These are phyloP conservation scores for Danio kyathit DNA, from an alignment of 2,797 vertebrate genomes.

Conservation along the genomic window DNA sequence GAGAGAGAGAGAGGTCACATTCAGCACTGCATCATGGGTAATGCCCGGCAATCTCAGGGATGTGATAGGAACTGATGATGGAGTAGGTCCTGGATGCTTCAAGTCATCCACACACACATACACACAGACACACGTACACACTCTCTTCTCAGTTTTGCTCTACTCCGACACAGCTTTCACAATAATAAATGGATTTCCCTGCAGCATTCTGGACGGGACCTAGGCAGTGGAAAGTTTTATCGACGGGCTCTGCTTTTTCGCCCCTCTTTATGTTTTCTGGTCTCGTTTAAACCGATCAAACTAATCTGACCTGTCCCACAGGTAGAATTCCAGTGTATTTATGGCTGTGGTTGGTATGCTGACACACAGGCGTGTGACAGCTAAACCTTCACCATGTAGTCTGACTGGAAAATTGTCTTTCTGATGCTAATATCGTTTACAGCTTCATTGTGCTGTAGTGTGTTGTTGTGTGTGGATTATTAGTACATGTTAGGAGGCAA, in stretches of 20 bases:
- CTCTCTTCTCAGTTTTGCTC: slow-evolving; percentile 9
- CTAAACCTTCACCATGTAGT: slow-evolving; percentile 56
- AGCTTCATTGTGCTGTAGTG: background rate
- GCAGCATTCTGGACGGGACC: slow-evolving; percentile 52
- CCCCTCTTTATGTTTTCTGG: slow-evolving; percentile 49
- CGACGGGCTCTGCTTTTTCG: slow-evolving; percentile 65
- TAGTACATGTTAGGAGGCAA: background rate
- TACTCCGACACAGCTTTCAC: slow-evolving; percentile 54
- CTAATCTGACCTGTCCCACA: slow-evolving; percentile 68
- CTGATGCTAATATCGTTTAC: background rate
- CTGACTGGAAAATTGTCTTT: slow-evolving; percentile 18
- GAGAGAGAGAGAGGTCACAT: background rate
- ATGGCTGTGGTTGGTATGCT: slow-evolving; percentile 68
- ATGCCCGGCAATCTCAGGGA: slow-evolving; percentile 35
- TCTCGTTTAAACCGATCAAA: slow-evolving; percentile 61
- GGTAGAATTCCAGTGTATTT: slow-evolving; percentile 57
- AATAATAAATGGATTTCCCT: slow-evolving; percentile 60
- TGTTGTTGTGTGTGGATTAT: background rate
- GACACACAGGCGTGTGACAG: slow-evolving; percentile 51
- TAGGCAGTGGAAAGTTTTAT: slow-evolving; percentile 69
- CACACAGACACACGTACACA: slow-evolving; percentile 2
- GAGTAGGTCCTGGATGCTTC: slow-evolving; percentile 24
- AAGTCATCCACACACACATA: slow-evolving; percentile 31
- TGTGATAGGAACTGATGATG: slow-evolving; percentile 52
- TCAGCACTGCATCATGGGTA: slow-evolving; percentile 17